Evolutionary conservation across 2,888 invertebrate species (phyloP), one percentile per base, ranked within the genome.

Genomic region (Camponotus fellah): DNA sequence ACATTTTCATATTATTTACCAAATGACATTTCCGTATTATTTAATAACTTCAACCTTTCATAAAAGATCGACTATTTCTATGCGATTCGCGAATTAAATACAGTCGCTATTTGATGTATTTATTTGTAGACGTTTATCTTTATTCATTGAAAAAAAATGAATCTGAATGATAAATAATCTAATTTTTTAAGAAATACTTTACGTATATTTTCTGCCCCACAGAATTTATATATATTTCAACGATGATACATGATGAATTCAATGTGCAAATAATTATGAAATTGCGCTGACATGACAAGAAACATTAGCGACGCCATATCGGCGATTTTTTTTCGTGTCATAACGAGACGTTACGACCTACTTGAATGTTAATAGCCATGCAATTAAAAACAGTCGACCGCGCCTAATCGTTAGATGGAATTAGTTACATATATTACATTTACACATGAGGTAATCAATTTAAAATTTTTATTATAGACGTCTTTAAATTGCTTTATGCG

Each of bases 341-440:
- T 14, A 34, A 12, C 2, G 53, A n/a, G n/a, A n/a, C n/a, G 2
- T 37, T 43, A 65, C 17, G 14, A 46, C 34, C 34, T 37, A 65
- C 17, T 34, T 37, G n/a, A 17, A 68, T 56, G 40, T 84, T 83
- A 82, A 86, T 71, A 82, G 56, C 21, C n/a, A 40, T 76, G 37
- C 86, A 86, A 91, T 91, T 90, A 89, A 91, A 88, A 84, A 77
- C 69, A 76, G 71, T 40, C 71, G 86, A 87, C 77, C 84, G 83
- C 79, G 84, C 82, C 88, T 89, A 89, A 91, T 89, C 89, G 84
- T 53, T 71, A 84, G 85, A 89, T 86, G 82, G 79, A 83, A 82
- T 83, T 77, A 72, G 9, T 65, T 68, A 72, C 81, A 68, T 68
- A 79, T 84, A 80, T 72, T 88, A 85, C 88, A 85, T 89, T 90